A percentile compares a stretch with the other conserved stretches of the same genome.
Conservation (phyloP, 2,113 vertebrate species). For the Elephas maximus region DNA sequence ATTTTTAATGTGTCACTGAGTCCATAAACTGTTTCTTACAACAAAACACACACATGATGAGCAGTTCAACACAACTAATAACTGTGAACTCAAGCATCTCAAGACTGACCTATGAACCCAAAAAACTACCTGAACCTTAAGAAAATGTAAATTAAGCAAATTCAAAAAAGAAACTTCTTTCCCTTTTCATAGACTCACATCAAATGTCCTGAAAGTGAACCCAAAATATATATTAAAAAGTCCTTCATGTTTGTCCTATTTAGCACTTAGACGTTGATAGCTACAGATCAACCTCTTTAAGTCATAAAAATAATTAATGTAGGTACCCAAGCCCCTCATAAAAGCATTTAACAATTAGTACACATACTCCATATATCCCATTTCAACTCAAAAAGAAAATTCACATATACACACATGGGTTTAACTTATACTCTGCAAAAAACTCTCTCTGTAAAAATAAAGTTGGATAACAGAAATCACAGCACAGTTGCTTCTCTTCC, state of each 20-base stretch:
- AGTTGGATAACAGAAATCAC: not conserved
- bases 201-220: not conserved
- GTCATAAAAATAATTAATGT: slow-evolving; percentile 1
- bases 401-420: not conserved
- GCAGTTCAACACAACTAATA: slow-evolving; percentile 9
- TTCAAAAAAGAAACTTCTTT: slow-evolving; percentile 17
- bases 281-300: not conserved
- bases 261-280: not conserved
- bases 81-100: not conserved
- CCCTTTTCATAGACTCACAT: not conserved
- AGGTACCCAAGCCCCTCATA: not conserved
- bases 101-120: slow-evolving; percentile 17
- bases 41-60: not conserved
- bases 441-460: slow-evolving; percentile 1
- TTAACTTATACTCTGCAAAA: not conserved
- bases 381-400: slow-evolving; percentile 46
- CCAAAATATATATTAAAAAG: not conserved
- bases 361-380: not conserved
- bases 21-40: slow-evolving; percentile 42
- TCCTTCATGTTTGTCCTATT: not conserved
- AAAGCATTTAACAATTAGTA: not conserved
- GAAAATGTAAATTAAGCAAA: slow-evolving; percentile 20
- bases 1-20: slow-evolving; percentile 44
- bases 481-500: slow-evolving; percentile 16
- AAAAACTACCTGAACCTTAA: slow-evolving; percentile 42